Base-by-base conservation (phyloP, 2,888 invertebrate genomes). In the Callimorpha dominula region DNA sequence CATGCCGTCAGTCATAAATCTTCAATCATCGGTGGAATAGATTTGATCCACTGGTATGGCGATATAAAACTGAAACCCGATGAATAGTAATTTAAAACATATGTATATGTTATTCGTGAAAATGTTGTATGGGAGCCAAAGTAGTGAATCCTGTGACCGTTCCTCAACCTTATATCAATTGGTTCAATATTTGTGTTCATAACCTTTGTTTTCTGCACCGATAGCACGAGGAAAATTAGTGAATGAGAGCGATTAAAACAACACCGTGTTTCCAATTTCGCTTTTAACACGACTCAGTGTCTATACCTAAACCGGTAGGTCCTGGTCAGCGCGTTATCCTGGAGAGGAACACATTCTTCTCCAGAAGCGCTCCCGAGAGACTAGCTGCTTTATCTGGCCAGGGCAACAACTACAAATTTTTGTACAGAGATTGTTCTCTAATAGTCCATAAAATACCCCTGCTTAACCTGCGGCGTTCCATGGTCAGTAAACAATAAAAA, bases 1-100 rank as follows among this genome's bases (percentile, higher is more conserved):
- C 68, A 63, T 75, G 81, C 73, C 78, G 84, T 78, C 78, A 72
- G 74, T 84, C 80, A 80, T 57, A 62, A 54, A 70, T 71, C 68
- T 64, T 67, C 52, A 72, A 62, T 46, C 62, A 31, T 20, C 40
- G 52, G 8, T 49, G 31, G 7, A 49, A 52, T 54, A 42, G n/a
- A 50, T 62, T 40, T 40, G 15, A 31, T n/a, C 31, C 31, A 31
- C 14, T 40, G 66, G n/a, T 40, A 15, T 66, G 8, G 54, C 46
- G 20, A 63, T 46, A 9, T 5, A 0, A 12, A 11, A 4, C 11
- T 20, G 11, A 20, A 20, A 57, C 57, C 57, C n/a, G 57, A 57
- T 20, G n/a, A 20, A 20, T 12, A 20, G 20, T 1, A 4, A 20
- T 20, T 57, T 57, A 20, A 57, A 57, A 57, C 31, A 31, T 31